Percentiles rank a stretch among this genome's conserved stretches.
phyloP scores from a whole-genome alignment of 53 echinoderm and acorn worm genomes.

The Mesocentrotus franciscanus region DNA sequence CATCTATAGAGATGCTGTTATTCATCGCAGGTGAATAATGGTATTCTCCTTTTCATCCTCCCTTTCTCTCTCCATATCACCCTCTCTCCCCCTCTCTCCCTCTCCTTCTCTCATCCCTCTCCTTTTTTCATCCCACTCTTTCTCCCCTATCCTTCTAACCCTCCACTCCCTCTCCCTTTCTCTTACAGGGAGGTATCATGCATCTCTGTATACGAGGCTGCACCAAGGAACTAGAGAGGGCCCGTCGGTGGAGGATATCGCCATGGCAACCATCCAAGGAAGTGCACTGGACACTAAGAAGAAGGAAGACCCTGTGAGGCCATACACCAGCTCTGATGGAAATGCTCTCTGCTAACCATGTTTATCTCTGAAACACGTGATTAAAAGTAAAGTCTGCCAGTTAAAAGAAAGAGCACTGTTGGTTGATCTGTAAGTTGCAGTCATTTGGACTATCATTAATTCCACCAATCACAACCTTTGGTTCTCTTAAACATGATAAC shows the following conservation, averaged over 20 bases:
- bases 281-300: slow-evolving; percentile 60
- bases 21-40: no score
- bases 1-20: no score
- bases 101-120: no score
- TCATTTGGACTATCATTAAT: no score
- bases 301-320: slow-evolving; percentile 53
- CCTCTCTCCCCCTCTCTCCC: no score
- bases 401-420: no score
- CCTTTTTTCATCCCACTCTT: no score
- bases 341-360: slow-evolving; percentile 72
- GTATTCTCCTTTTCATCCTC: no score
- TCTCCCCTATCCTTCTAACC: not conserved
- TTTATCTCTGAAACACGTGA: not conserved
- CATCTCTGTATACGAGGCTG: slow-evolving; percentile 82
- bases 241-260: slow-evolving; percentile 77
- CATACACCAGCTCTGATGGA: slow-evolving; percentile 75
- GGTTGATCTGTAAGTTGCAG: no score
- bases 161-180: not conserved
- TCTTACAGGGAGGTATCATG: slow-evolving; percentile 82
- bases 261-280: slow-evolving; percentile 81
- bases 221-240: slow-evolving; percentile 71
- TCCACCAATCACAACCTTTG: no score
- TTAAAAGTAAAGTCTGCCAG: not conserved
- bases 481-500: no score
- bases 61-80: not conserved